Conservation (phyloP, 1,140 invertebrate species). For the Tetramorium parvispinum region DNA sequence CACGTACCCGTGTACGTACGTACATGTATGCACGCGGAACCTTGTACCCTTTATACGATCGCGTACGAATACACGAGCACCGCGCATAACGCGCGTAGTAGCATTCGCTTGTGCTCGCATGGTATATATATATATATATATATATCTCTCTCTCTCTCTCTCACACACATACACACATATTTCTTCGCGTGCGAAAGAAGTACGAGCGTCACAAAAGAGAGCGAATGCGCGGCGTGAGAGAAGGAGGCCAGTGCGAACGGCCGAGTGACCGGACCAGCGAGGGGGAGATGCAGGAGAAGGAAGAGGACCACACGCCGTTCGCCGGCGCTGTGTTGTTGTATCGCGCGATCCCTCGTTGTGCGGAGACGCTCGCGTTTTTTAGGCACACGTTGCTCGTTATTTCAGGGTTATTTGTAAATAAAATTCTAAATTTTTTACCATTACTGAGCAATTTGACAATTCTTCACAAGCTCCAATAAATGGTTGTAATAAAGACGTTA, state of each 20-base stretch:
- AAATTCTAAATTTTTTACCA: background rate
- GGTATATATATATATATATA: too few relatives aligned
- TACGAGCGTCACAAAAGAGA: background rate
- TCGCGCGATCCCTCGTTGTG: conserved; percentile 19
- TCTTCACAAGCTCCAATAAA: background rate
- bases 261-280: conserved; percentile 59
- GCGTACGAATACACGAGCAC: background rate
- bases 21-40: conserved; percentile 45
- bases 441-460: background rate
- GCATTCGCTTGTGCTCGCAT: conserved; percentile 12
- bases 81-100: conserved; percentile 10
- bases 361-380: conserved; percentile 30
- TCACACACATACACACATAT: too few relatives aligned
- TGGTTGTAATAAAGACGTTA: background rate
- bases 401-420: background rate
- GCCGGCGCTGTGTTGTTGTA: conserved; percentile 15
- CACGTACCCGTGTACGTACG: conserved; percentile 40
- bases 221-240: background rate
- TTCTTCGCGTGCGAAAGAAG: conserved; percentile 32
- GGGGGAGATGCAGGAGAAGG: background rate
- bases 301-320: conserved; percentile 62
- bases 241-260: conserved; percentile 48
- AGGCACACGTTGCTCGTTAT: background rate
- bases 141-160: conserved; percentile 2
- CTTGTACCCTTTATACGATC: conserved; percentile 57